phyloP scores from a whole-genome alignment of 2,888 invertebrate genomes.

The Digitonthophagus gazella region DNA sequence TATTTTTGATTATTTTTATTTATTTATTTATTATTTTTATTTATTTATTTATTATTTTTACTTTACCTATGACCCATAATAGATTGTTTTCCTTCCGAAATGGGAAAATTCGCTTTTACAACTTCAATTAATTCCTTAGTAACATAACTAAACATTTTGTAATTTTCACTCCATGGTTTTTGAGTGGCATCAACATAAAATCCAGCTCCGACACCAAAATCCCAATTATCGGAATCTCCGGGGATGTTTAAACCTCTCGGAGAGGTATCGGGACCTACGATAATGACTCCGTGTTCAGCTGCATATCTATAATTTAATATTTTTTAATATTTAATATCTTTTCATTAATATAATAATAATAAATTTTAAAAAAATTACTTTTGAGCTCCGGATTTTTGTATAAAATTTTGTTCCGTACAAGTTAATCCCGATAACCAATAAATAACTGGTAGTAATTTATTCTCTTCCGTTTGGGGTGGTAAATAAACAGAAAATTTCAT shows the following conservation, averaged over 20 bases:
- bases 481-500: constrained; percentile 94
- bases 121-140: constrained; percentile 79
- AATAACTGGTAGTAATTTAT: constrained; percentile 72
- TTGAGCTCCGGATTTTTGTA: constrained; percentile 94
- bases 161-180: constrained; percentile 90
- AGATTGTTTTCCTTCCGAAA: constrained; percentile 61
- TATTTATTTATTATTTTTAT: constrained; percentile 10
- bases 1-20: background rate
- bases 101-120: constrained; percentile 73
- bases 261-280: constrained; percentile 95
- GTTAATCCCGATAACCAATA: constrained; percentile 92
- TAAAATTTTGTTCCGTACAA: constrained; percentile 94
- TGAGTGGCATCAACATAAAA: constrained; percentile 92
- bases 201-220: constrained; percentile 94
- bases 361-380: constrained; percentile 48
- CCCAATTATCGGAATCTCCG: constrained; percentile 89
- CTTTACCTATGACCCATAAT: constrained; percentile 81
- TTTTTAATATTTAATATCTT: background rate
- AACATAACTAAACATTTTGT: constrained; percentile 94
- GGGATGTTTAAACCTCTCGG: constrained; percentile 86
- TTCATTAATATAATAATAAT: no score
- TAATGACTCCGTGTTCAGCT: constrained; percentile 76
- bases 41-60: no score
- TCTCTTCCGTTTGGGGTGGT: constrained; percentile 72
- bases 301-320: constrained; percentile 62